Evolutionary conservation across 1,140 invertebrate species (phyloP), one percentile per base, ranked within the genome.

Genomic region (Ruditapes philippinarum): DNA sequence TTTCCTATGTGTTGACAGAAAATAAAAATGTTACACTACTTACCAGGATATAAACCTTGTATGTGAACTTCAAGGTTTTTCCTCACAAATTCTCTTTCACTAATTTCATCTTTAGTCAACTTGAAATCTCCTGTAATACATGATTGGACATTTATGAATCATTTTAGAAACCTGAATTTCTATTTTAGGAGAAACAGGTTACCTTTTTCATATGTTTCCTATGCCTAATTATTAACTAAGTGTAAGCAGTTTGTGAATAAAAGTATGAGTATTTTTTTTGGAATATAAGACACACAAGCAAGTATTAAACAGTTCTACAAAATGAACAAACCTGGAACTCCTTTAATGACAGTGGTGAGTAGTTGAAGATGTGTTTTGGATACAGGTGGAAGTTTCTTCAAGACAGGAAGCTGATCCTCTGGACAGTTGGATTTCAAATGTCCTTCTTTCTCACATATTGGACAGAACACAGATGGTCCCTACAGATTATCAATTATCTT

Each of bases 371-470:
- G 92, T 28, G 81, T 28, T 42, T 89, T 84, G n/a, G 94, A 94
- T 68, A 95, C 88, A 11, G 92, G 85, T 36, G 96, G 96, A 14
- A 97, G 90, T 31, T 93, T 93, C 31, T 87, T 45, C 0, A 96
- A 73, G 0, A 92, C 86, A 14, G 96, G 96, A 5, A 97, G 88
- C 12, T 95, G 92, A 89, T 97, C 96, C 28, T 96, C 96, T 12
- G 96, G 96, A 91, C 97, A 97, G 40, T 95, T 93, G 42, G 94
- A 92, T 88, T 96, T 96, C 5, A 95, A 90, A 93, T 97, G 97
- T 45, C 96, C 97, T 87, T 96, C 96, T 74, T 95, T 94, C 54
- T 96, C 95, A 95, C 97, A 97, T 25, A 96, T 91, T 38, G 93
- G 94, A 92, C 97, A 97, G n/a, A 96, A 93, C 5, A 96, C 91